Percentiles rank a stretch among this genome's conserved stretches.
phyloP scores from a whole-genome alignment of 2,888 invertebrate genomes.

The Mythimna impura region DNA sequence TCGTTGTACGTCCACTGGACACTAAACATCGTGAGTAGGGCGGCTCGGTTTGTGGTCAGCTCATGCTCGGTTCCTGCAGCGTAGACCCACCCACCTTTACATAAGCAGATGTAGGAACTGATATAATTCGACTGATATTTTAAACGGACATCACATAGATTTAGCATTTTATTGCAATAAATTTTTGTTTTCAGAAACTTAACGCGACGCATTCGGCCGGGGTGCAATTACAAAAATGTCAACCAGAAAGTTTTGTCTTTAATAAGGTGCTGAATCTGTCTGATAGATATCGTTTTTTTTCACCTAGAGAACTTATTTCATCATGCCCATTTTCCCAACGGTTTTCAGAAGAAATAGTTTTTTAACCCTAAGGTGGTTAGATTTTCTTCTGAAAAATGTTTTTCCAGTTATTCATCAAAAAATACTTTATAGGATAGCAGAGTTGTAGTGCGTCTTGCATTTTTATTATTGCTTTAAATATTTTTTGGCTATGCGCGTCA shows the following conservation, averaged over 20 bases:
- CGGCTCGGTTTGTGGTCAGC: no score
- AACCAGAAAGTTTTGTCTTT: slow-evolving; percentile 5
- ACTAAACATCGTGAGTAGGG: no score
- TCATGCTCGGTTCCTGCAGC: no score
- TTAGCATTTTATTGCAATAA: neutral
- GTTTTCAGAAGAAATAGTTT: neutral
- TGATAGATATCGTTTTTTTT: neutral
- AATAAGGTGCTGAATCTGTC: slow-evolving; percentile 9
- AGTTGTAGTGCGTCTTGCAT: neutral
- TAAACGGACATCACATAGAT: neutral
- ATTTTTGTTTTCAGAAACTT: slow-evolving; percentile 2
- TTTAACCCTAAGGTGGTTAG: neutral
- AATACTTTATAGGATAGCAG: neutral
- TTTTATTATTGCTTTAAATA: neutral
- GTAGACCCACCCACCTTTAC: neutral
- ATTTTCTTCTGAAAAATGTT: neutral
- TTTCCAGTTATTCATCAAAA: neutral
- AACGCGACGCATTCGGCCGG: neutral
- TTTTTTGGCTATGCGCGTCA: neutral
- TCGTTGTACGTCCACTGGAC: no score
- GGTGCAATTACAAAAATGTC: neutral
- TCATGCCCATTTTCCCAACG: neutral
- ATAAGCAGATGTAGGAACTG: neutral
- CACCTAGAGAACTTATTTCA: neutral
- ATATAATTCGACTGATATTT: neutral